A percentile compares a stretch with the other conserved stretches of the same genome.
Conservation (phyloP, 2,888 invertebrate genomes). For the Chrysolina americana region DNA sequence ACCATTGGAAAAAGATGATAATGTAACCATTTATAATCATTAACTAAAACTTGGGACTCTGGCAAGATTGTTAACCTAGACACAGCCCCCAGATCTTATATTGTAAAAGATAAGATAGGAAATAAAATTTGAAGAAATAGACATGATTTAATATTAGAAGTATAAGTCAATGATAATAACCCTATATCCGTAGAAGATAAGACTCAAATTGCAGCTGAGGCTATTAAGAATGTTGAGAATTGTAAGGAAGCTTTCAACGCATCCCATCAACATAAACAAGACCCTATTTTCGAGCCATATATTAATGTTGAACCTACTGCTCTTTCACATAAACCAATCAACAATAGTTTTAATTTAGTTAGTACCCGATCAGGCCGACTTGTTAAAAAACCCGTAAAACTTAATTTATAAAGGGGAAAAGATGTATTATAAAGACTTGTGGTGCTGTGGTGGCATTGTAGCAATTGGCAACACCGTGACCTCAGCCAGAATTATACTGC, state of each 20-base stretch:
- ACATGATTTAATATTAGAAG: background rate
- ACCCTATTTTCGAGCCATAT: too few relatives aligned
- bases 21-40: constrained; percentile 6
- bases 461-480: too few relatives aligned
- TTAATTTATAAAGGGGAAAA: background rate
- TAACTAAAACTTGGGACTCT: background rate
- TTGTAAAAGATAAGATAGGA: background rate
- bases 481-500: too few relatives aligned
- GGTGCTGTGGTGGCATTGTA: too few relatives aligned
- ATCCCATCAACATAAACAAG: too few relatives aligned
- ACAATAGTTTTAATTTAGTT: too few relatives aligned
- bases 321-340: too few relatives aligned
- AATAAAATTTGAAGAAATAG: background rate
- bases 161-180: too few relatives aligned
- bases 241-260: too few relatives aligned
- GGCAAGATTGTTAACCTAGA: background rate
- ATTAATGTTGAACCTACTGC: too few relatives aligned
- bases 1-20: background rate
- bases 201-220: background rate
- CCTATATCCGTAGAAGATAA: background rate
- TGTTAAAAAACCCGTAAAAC: background rate
- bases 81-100: background rate
- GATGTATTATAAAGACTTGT: background rate
- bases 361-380: too few relatives aligned
- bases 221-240: too few relatives aligned